phyloP scores from a whole-genome alignment of 2,888 invertebrate genomes.

The Macropis europaea region DNA sequence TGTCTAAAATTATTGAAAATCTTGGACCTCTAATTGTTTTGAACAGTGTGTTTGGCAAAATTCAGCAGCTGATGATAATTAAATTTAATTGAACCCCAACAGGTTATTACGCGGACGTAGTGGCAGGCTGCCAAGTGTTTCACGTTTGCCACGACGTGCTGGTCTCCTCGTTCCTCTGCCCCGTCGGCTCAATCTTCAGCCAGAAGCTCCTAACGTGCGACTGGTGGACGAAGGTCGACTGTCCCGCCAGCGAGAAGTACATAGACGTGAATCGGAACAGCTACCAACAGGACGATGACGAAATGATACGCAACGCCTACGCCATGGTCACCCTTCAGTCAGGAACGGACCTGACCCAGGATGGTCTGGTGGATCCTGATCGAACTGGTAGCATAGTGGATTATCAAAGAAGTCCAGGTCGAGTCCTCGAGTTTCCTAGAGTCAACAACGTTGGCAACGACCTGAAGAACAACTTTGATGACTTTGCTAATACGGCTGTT shows the following conservation, averaged over 20 bases:
- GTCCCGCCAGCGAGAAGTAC: conserved; percentile 80
- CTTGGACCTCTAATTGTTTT: no score
- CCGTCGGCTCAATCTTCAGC: conserved; percentile 86
- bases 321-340: conserved; percentile 82
- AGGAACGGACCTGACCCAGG: conserved; percentile 61
- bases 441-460: conserved; percentile 57
- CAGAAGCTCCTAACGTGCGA: conserved; percentile 85
- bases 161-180: conserved; percentile 85
- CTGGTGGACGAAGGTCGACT: conserved; percentile 87
- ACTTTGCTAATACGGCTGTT: conserved; percentile 19
- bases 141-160: conserved; percentile 83
- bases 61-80: no score
- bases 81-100: background rate
- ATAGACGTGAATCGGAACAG: conserved; percentile 79
- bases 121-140: conserved; percentile 85
- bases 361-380: conserved; percentile 62
- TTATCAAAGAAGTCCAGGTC: conserved; percentile 17
- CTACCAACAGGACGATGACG: conserved; percentile 80
- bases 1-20: no score
- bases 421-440: conserved; percentile 24
- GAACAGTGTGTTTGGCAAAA: no score
- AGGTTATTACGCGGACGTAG: conserved; percentile 86
- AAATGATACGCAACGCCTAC: conserved; percentile 82
- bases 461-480: conserved; percentile 59
- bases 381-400: conserved; percentile 52